Base-by-base conservation (phyloP, 2,113 vertebrate genomes). In the Rhabdornis inornatus region DNA sequence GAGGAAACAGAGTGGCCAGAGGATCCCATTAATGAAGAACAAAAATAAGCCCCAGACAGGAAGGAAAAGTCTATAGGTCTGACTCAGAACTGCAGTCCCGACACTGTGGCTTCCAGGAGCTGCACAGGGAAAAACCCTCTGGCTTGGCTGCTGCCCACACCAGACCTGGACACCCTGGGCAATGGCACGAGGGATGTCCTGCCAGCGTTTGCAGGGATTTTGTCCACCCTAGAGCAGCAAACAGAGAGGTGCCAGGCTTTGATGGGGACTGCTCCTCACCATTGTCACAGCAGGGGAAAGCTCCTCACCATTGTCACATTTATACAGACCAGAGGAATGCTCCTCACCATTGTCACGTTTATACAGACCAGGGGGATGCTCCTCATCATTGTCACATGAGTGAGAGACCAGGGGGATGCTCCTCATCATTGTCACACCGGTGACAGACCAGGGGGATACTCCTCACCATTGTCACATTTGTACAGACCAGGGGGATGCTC, bases 51-150 rank as follows among this genome's bases (percentile, higher is more conserved):
- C 77, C 75, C 69, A 93, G 95, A 93, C 95, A 96, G 95, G 95
- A 96, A 96, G 94, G 93, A 96, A 96, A 96, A 93, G 76, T 90
- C 92, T 96, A 90, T 95, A 96, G 95, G 90, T 92, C 95, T 95
- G 93, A 96, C 87, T 97, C 93, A 87, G 94, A 94, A 65, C 96
- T 97, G 84, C 77, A 90, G 75, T 56, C 81, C 74, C 6, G 3
- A 82, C 72, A 10, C 65, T 53, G 86, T 7, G 61, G 55, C 89
- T 87, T 92, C 20, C 2, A 82, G 35, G 66, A 92, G 57, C 9
- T 91, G 31, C 50, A 18, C 28, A n/a, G 63, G 85, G 70, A 60
- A 68, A 49, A 93, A 20, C 71, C 90, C 79, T 74, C 39, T 68
- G 71, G 12, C 64, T 44, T 83, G 87, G 68, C 78, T 90, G 90